phyloP scores from a whole-genome alignment of 1,140 invertebrate species.

The Hylyphantes graminicola region DNA sequence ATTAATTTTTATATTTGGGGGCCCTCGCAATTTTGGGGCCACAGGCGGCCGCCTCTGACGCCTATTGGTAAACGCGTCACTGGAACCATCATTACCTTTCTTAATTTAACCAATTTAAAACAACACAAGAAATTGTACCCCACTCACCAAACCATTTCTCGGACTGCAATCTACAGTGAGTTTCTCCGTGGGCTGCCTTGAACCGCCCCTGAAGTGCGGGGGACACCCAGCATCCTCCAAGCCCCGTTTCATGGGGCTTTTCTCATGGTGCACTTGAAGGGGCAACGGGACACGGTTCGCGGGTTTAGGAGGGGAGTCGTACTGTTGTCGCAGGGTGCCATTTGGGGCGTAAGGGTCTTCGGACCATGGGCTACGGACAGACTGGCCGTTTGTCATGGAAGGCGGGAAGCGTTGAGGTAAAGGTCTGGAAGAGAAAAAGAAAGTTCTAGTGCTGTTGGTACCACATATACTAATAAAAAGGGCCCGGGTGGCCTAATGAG shows the following conservation, averaged over 20 bases:
- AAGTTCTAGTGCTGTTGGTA: too few relatives aligned
- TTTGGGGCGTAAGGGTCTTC: slow-evolving; percentile 5
- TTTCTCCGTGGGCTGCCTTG: slow-evolving; percentile 15
- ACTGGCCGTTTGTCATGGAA: background rate
- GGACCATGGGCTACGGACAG: slow-evolving; percentile 1
- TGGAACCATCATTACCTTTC: too few relatives aligned
- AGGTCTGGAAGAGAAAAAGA: slow-evolving; percentile 15
- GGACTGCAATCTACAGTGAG: slow-evolving; percentile 4
- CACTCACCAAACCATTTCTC: slow-evolving; percentile 17
- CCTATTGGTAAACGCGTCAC: too few relatives aligned
- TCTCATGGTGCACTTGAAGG: slow-evolving; percentile 36
- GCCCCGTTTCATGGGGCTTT: slow-evolving; percentile 8
- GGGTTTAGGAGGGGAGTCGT: slow-evolving; percentile 47
- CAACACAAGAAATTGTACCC: background rate
- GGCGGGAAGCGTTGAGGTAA: slow-evolving; percentile 44
- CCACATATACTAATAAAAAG: too few relatives aligned
- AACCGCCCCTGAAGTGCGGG: background rate
- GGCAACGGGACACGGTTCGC: slow-evolving; percentile 42
- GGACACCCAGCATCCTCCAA: background rate
- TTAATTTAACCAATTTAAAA: too few relatives aligned
- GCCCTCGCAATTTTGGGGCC: too few relatives aligned
- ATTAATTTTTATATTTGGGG: too few relatives aligned
- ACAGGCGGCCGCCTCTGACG: too few relatives aligned
- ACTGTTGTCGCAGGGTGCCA: slow-evolving; percentile 5
- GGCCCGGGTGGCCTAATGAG: too few relatives aligned